phyloP scores from a whole-genome alignment of 2,113 vertebrate genomes.

The Arenaria interpres region DNA sequence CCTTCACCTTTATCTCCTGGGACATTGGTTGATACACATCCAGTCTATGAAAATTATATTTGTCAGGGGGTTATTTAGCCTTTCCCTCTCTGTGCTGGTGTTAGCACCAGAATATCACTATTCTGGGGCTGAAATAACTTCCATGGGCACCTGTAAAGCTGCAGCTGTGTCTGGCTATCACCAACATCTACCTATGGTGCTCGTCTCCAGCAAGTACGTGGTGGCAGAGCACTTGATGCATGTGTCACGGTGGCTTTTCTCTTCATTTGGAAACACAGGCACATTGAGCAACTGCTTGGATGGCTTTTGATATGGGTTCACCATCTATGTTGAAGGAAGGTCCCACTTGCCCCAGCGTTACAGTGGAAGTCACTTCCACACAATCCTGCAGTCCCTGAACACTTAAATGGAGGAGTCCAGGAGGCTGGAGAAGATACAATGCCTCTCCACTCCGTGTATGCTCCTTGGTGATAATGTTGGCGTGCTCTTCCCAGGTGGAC shows the following conservation, averaged over 20 bases:
- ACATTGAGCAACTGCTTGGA: neutral
- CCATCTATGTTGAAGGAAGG: neutral
- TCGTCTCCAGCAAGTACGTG: neutral
- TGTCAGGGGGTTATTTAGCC: neutral
- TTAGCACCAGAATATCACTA: neutral
- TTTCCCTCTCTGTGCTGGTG: neutral
- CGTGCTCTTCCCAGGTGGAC: neutral
- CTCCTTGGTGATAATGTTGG: neutral
- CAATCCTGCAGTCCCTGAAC: neutral
- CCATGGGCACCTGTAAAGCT: neutral
- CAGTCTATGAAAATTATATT: neutral
- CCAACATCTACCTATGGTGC: neutral
- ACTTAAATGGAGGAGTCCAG: neutral
- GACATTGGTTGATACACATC: neutral
- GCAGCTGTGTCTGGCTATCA: neutral
- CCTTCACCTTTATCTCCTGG: neutral
- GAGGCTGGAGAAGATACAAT: neutral
- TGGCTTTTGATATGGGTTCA: neutral
- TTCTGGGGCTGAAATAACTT: neutral
- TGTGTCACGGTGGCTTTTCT: neutral
- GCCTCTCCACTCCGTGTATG: fast-evolving
- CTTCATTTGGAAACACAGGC: neutral
- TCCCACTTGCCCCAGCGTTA: neutral
- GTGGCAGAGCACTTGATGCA: neutral
- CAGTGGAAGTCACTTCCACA: neutral